Conservation (phyloP, 2,113 vertebrate genomes). For the Emydocephalus ijimae region DNA sequence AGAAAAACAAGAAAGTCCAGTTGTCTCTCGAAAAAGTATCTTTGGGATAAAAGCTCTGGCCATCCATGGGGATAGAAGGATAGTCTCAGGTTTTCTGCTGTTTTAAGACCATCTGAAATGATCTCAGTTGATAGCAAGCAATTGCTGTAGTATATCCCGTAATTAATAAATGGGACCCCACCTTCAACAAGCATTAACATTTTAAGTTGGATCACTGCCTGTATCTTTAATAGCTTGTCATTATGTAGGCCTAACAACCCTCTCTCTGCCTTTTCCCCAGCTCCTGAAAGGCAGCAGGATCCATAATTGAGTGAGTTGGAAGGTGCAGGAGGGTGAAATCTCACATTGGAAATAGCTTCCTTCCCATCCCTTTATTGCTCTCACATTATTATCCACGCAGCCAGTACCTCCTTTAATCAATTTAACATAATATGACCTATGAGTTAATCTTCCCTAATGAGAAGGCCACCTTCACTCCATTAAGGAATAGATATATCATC, state of each 20-base stretch:
- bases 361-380: background rate
- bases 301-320: background rate
- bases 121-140: background rate
- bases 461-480: slow-evolving; percentile 34
- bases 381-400: slow-evolving; percentile 15
- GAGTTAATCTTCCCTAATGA: slow-evolving; percentile 32
- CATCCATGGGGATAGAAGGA: background rate
- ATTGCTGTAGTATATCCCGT: background rate
- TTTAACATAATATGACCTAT: slow-evolving; percentile 36
- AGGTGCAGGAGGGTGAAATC: background rate
- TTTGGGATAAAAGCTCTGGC: background rate
- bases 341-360: background rate
- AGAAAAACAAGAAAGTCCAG: too few relatives aligned
- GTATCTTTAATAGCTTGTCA: background rate
- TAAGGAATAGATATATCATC: slow-evolving; percentile 24
- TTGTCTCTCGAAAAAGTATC: too few relatives aligned
- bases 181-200: background rate
- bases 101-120: background rate
- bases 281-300: background rate
- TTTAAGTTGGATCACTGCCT: background rate
- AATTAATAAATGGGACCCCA: background rate
- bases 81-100: background rate
- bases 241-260: background rate
- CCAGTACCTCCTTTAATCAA: slow-evolving; percentile 14
- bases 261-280: background rate